Conservation (phyloP, 92 coral and sea anemone genomes). For the Porites lobata region DNA sequence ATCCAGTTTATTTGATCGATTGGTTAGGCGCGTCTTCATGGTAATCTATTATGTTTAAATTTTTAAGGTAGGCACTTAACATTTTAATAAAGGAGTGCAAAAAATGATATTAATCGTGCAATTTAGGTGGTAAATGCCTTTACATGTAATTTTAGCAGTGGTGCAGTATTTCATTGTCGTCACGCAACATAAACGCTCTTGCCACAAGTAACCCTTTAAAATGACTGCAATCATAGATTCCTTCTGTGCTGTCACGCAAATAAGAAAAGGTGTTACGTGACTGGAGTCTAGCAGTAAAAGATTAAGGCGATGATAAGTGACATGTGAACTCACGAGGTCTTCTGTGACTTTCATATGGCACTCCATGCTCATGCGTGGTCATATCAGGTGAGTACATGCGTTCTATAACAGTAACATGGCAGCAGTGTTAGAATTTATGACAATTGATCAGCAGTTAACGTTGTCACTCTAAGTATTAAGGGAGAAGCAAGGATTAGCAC, state of each 20-base stretch:
- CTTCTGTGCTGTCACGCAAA: not conserved
- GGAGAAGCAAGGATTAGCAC: no score
- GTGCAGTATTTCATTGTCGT: not conserved
- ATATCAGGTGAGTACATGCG: constrained; percentile 73
- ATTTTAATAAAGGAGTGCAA: not conserved
- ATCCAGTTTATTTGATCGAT: not conserved
- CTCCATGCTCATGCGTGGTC: constrained; percentile 60
- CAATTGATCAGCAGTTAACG: not conserved
- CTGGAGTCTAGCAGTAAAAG: not conserved
- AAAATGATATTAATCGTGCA: not conserved
- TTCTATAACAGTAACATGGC: constrained; percentile 57
- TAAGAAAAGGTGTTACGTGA: not conserved
- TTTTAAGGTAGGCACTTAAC: no score
- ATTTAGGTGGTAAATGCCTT: not conserved
- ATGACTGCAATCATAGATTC: not conserved
- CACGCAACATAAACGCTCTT: not conserved
- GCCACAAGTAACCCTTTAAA: not conserved
- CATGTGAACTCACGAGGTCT: constrained; percentile 52
- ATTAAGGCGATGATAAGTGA: not conserved
- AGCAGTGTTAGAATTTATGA: constrained; percentile 30
- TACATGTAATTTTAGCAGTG: not conserved
- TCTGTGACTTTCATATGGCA: constrained; percentile 81
- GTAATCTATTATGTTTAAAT: not conserved
- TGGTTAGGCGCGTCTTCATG: not conserved
- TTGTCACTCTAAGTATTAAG: not conserved